Evolutionary conservation across 2,797 vertebrate genomes (phyloP).

Genomic region (Setipinna tenuifilis): DNA sequence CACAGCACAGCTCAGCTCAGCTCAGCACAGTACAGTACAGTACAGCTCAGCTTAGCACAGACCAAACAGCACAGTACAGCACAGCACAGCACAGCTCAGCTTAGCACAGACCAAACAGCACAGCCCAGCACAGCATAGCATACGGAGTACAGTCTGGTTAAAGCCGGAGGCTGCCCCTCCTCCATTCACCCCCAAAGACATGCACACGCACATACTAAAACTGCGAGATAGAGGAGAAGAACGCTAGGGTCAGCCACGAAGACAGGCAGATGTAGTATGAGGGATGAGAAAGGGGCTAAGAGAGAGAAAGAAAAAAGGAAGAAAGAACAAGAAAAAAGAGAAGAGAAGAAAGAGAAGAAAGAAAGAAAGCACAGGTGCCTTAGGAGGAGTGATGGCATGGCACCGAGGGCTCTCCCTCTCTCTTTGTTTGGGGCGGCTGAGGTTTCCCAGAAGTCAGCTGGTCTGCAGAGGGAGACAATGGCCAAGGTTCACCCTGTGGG

Average conservation of each 20-base stretch:
- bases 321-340: background rate
- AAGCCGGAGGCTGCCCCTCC: too few species aligned
- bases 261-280: too few species aligned
- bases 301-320: background rate
- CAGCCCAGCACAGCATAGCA: background rate
- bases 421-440: conserved; percentile 70
- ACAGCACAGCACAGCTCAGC: background rate
- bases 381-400: conserved; percentile 67
- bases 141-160: background rate
- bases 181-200: background rate
- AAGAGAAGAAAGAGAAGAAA: background rate
- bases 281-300: background rate
- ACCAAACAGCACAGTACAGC: background rate
- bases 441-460: conserved; percentile 78
- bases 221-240: too few species aligned
- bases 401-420: conserved; percentile 68
- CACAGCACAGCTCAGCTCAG: background rate
- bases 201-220: background rate
- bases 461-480: conserved; percentile 67
- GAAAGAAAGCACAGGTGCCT: conserved; percentile 55
- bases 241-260: too few species aligned
- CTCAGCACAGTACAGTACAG: background rate
- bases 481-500: conserved; percentile 64
- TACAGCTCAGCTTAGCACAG: background rate
- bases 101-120: background rate